phyloP scores from a whole-genome alignment of 2,888 invertebrate genomes.

The Mermis nigrescens region DNA sequence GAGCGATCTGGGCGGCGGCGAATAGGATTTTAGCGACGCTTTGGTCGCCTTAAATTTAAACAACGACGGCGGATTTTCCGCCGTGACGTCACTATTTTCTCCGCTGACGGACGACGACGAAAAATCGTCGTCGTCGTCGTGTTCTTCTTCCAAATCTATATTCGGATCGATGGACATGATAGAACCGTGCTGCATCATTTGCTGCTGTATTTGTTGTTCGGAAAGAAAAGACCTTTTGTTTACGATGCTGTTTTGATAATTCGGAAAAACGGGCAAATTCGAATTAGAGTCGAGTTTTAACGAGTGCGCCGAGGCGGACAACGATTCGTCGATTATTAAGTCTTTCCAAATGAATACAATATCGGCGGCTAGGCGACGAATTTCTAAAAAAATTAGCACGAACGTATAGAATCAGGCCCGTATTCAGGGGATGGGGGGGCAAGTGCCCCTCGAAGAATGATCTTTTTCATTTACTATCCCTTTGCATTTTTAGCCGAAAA shows the following conservation, averaged over 20 bases:
- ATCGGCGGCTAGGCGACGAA: constrained; percentile 6
- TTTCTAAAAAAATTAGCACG: constrained; percentile 5
- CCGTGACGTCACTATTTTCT: not conserved
- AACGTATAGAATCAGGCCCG: not conserved
- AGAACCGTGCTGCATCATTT: not conserved
- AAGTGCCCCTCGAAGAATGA: no score
- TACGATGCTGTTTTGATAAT: not conserved
- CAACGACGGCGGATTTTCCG: not conserved
- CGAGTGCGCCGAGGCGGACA: not conserved
- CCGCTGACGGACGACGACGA: not conserved
- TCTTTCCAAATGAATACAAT: constrained; percentile 12
- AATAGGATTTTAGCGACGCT: not conserved
- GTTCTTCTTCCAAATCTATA: constrained; percentile 3
- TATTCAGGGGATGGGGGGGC: no score
- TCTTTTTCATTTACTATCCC: no score
- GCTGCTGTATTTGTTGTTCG: not conserved
- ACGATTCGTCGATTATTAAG: constrained; percentile 6
- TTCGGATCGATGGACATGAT: not conserved
- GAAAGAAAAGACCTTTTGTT: not conserved
- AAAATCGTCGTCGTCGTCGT: not conserved
- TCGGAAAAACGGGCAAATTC: no score
- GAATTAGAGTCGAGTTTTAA: not conserved
- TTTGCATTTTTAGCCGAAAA: no score
- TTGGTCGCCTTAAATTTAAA: not conserved
- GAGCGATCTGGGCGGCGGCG: no score